Evolutionary conservation across 2,797 vertebrate species (phyloP).

Genomic region (Eutrigla gurnardus): DNA sequence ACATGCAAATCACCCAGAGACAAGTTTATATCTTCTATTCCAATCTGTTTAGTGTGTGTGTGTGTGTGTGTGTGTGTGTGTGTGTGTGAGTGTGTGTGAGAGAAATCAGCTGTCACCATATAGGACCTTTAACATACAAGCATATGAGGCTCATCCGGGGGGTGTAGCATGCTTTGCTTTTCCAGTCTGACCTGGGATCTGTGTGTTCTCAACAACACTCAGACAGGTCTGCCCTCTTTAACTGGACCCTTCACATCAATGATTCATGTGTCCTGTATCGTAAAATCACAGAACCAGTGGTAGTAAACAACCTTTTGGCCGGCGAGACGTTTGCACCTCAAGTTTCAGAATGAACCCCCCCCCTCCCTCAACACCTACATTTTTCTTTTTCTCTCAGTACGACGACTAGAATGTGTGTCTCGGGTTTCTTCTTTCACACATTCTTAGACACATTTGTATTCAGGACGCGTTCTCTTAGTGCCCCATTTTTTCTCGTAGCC

Average conservation of each 20-base stretch:
- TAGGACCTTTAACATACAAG: not conserved
- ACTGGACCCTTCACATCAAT: conserved; percentile 53
- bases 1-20: conserved; percentile 12
- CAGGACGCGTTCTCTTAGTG: conserved; percentile 41
- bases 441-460: conserved; percentile 38
- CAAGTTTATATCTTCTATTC: conserved; percentile 41
- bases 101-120: conserved; percentile 25
- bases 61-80: no score
- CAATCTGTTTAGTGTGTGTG: not conserved
- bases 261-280: conserved; percentile 37
- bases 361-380: conserved; percentile 1
- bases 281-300: conserved; percentile 23
- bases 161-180: not conserved
- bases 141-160: conserved; percentile 2
- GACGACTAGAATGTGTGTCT: conserved; percentile 16
- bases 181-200: conserved; percentile 11
- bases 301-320: not conserved
- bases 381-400: no score
- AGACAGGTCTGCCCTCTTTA: conserved; percentile 25
- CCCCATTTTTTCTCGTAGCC: conserved; percentile 51
- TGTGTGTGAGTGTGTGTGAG: not conserved
- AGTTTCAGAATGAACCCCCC: conserved; percentile 46
- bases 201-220: conserved; percentile 12
- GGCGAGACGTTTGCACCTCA: conserved; percentile 3
- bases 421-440: conserved; percentile 31